These are phyloP conservation scores for Diorhabda elongata DNA, from an alignment of 1,140 invertebrate species.

Conservation along the genomic window DNA sequence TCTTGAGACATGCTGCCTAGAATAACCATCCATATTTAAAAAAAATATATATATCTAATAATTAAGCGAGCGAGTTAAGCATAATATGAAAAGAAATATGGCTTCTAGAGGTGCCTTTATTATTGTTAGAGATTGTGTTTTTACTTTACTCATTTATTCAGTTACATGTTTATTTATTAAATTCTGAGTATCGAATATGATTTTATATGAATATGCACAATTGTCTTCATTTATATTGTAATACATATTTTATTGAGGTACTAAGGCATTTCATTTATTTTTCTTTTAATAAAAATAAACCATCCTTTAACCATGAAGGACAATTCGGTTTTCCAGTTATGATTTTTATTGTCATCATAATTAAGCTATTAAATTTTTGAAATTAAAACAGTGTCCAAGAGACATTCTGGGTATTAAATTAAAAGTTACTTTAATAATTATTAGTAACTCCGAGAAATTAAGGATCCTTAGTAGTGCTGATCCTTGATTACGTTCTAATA, in stretches of 20 bases:
- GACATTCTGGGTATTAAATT: too few relatives aligned
- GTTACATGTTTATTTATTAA: slow-evolving; percentile 9
- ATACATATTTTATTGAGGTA: neutral
- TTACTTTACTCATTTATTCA: neutral
- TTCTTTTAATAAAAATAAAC: neutral
- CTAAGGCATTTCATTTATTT: neutral
- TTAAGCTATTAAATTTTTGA: too few relatives aligned
- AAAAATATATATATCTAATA: neutral
- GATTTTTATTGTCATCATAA: too few relatives aligned
- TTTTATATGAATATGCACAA: slow-evolving; percentile 14
- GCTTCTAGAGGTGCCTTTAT: slow-evolving; percentile 15
- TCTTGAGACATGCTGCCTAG: slow-evolving; percentile 26
- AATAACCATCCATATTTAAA: slow-evolving; percentile 17
- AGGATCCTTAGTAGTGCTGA: too few relatives aligned
- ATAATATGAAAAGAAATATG: slow-evolving; percentile 3
- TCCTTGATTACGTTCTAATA: too few relatives aligned
- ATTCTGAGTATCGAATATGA: slow-evolving; percentile 4
- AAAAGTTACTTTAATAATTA: too few relatives aligned
- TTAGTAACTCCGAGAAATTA: too few relatives aligned
- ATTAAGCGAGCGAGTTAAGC: neutral
- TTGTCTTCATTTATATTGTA: slow-evolving; percentile 8
- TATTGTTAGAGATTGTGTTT: slow-evolving; percentile 6
- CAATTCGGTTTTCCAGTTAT: too few relatives aligned
- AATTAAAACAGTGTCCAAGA: too few relatives aligned
- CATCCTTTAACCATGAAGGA: too few relatives aligned